Evolutionary conservation across 2,113 vertebrate species (phyloP).

Genomic region (Solenodon paradoxus): DNA sequence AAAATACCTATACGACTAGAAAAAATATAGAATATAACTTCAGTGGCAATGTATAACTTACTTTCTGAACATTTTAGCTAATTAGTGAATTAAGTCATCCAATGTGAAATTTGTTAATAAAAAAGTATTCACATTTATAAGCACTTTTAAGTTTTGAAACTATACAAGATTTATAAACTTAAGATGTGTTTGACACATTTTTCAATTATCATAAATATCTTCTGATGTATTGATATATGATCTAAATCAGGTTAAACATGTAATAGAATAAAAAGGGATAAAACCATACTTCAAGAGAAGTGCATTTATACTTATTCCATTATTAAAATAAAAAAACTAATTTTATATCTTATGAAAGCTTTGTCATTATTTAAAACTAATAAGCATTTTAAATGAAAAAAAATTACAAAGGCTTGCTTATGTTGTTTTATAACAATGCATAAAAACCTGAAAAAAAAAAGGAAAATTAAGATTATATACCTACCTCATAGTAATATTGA

Average conservation of each 20-base stretch:
- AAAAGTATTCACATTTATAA: slow-evolving; percentile 25
- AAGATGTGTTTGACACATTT: slow-evolving; percentile 65
- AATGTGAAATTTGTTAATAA: slow-evolving; percentile 68
- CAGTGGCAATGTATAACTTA: slow-evolving; percentile 65
- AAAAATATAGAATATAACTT: slow-evolving; percentile 69
- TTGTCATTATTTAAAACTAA: slow-evolving; percentile 5
- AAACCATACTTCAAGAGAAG: slow-evolving; percentile 35
- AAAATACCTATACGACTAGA: slow-evolving; percentile 94
- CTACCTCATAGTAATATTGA: slow-evolving; percentile 95
- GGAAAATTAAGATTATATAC: slow-evolving; percentile 24
- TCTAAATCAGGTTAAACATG: slow-evolving; percentile 24
- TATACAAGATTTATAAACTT: slow-evolving; percentile 69
- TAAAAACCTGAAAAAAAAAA: slow-evolving; percentile 5
- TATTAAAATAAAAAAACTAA: slow-evolving; percentile 40
- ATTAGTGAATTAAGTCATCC: slow-evolving; percentile 69
- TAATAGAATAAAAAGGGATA: slow-evolving; percentile 33
- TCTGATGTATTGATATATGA: slow-evolving; percentile 17
- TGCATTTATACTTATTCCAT: background rate
- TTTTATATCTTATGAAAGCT: slow-evolving; percentile 13
- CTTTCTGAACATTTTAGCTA: slow-evolving; percentile 73
- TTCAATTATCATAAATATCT: slow-evolving; percentile 51
- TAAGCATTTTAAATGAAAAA: background rate
- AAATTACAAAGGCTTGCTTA: background rate
- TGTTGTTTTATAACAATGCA: background rate
- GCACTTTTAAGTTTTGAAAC: slow-evolving; percentile 68